Conservation (phyloP, 2,113 vertebrate genomes). For the Brachyhypopomus occidentalis region DNA sequence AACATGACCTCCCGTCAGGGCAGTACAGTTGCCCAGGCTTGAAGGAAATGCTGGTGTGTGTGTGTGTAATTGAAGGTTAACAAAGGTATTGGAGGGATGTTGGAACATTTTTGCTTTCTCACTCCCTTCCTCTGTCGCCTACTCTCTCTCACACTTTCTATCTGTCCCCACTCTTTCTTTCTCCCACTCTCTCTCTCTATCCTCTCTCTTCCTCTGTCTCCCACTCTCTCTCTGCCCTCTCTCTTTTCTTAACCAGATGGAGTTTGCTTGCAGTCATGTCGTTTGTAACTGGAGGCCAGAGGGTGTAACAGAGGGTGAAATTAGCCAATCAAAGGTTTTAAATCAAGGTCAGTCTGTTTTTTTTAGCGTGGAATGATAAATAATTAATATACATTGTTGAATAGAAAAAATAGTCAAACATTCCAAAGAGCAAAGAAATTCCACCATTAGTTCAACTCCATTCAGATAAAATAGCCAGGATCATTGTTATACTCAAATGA, state of each 20-base stretch:
- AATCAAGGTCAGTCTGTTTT: conserved; percentile 21
- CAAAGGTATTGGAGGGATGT: not conserved
- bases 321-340: not conserved
- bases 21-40: not conserved
- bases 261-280: conserved; percentile 75
- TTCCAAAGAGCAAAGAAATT: too few species aligned
- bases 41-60: not conserved
- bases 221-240: not conserved
- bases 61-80: too few species aligned
- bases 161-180: not conserved
- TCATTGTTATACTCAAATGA: too few species aligned
- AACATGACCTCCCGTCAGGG: not conserved
- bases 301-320: conserved; percentile 43
- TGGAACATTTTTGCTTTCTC: not conserved
- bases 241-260: conserved; percentile 62
- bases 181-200: not conserved
- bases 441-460: too few species aligned
- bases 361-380: too few species aligned
- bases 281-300: conserved; percentile 70
- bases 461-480: too few species aligned
- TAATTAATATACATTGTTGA: too few species aligned
- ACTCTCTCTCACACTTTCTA: not conserved
- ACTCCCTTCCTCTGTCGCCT: not conserved
- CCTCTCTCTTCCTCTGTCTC: not conserved
- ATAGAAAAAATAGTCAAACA: not conserved